Evolutionary conservation across 2,797 vertebrate species (phyloP), one percentile per base, ranked within the genome.

Genomic region (Siniperca undulata): DNA sequence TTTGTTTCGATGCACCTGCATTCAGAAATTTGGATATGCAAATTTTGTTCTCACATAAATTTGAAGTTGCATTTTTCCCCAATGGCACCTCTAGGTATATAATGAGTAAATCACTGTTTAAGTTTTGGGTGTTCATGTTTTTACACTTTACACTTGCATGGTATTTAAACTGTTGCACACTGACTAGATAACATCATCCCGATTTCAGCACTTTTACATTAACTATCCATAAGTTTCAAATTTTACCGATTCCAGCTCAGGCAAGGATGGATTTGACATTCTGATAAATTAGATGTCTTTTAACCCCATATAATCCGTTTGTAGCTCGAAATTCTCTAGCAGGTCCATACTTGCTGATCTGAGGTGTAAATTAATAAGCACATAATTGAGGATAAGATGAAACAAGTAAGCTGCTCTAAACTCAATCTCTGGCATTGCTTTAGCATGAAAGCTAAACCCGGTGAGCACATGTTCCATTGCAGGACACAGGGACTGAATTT

Each of bases 1-100:
- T 60, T 66, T 7, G 44, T 77, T 74, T 60, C 1, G 8, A 71
- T 70, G 14, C 16, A 61, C 22, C 34, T 27, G 44, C n/a, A 66
- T 71, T 62, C n/a, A 64, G 14, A 44, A 22, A 70, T 77, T 80
- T 55, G 67, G 17, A 38, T 83, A 65, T 77, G 61, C n/a, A 72
- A 76, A 79, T 36, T 0, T 16, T 19, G 48, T 60, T 34, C 27
- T 58, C 20, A 36, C 20, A 70, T 68, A 20, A 46, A 56, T 68
- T 0, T 73, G 48, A 70, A 13, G 64, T 22, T 19, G n/a, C 9
- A 17, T 34, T 16, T 48, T 12, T 2, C 11, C 24, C 3, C 67
- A 2, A 22, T 24, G 22, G 16, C 46, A 40, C n/a, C 48, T 55
- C 3, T 24, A 30, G 61, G 46, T 68, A 70, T 48, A 58, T 58